These are phyloP conservation scores for Tortricodes alternella DNA, from an alignment of 2,888 invertebrate genomes.

Conservation along the genomic window DNA sequence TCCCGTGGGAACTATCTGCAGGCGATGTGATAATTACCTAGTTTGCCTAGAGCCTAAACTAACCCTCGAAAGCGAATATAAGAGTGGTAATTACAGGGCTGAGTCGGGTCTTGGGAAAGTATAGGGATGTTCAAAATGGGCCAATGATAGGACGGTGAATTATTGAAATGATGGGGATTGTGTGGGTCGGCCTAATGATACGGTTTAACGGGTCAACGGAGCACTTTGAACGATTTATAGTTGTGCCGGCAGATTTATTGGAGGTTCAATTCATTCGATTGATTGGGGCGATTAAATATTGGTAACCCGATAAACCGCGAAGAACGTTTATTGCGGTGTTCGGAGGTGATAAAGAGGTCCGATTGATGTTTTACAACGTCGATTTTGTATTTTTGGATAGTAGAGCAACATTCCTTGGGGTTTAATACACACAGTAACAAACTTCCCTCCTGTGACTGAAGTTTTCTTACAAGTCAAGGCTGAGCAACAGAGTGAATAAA, in stretches of 20 bases:
- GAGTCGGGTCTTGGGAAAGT: slow-evolving; percentile 46
- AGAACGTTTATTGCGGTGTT: slow-evolving; percentile 16
- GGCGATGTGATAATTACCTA: slow-evolving; percentile 75
- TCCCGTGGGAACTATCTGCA: slow-evolving; percentile 75
- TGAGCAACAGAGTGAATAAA: neutral
- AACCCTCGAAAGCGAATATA: slow-evolving; percentile 61
- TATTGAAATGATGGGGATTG: slow-evolving; percentile 59
- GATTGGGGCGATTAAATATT: slow-evolving; percentile 25
- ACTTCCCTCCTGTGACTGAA: no score
- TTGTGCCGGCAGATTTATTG: slow-evolving; percentile 23
- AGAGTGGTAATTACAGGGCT: slow-evolving; percentile 67
- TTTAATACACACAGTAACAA: no score
- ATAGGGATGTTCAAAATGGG: slow-evolving; percentile 47
- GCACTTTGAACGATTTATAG: slow-evolving; percentile 38
- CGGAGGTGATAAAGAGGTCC: slow-evolving; percentile 9
- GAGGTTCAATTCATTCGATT: slow-evolving; percentile 21
- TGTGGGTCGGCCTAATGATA: slow-evolving; percentile 56
- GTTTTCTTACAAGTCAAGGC: slow-evolving; percentile 8
- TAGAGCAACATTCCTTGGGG: neutral
- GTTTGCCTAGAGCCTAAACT: slow-evolving; percentile 71
- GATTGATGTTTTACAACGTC: slow-evolving; percentile 19
- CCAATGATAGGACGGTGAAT: slow-evolving; percentile 52
- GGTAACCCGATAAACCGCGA: slow-evolving; percentile 28
- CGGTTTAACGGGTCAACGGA: slow-evolving; percentile 45
- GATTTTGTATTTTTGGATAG: slow-evolving; percentile 3